phyloP scores from a whole-genome alignment of 1,140 invertebrate species.

The Bathynomus jamesi region DNA sequence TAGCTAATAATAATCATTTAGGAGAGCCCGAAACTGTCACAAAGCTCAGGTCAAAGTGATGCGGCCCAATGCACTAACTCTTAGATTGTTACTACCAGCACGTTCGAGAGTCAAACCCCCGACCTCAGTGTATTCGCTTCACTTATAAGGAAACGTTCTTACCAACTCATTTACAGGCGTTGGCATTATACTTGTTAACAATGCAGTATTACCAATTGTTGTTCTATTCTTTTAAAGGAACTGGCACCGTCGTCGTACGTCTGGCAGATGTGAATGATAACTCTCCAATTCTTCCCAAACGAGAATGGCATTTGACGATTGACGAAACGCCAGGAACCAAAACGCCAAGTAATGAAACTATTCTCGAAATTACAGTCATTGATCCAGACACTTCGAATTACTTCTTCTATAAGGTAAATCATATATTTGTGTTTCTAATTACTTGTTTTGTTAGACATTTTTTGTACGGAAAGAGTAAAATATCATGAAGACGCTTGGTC shows the following conservation, averaged over 20 bases:
- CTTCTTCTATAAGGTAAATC: slow-evolving; percentile 10
- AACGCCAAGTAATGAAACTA: slow-evolving; percentile 2
- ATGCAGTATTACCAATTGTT: background rate
- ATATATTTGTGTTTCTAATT: background rate
- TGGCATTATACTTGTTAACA: too few species aligned
- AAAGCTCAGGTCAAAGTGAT: too few species aligned
- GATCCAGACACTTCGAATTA: slow-evolving; percentile 13
- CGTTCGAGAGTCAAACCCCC: too few species aligned
- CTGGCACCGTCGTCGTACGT: slow-evolving; percentile 26
- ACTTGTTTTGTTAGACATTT: background rate
- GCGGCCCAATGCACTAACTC: too few species aligned
- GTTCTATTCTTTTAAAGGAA: slow-evolving; percentile 11
- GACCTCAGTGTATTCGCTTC: too few species aligned
- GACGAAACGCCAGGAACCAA: slow-evolving; percentile 8
- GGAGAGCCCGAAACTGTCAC: too few species aligned
- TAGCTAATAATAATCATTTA: too few species aligned
- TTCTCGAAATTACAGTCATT: slow-evolving; percentile 11
- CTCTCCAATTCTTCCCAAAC: slow-evolving; percentile 13
- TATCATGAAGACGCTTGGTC: too few species aligned
- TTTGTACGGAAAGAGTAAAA: too few species aligned
- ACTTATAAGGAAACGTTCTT: too few species aligned
- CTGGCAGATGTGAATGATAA: slow-evolving; percentile 31
- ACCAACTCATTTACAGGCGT: too few species aligned
- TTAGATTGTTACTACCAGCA: too few species aligned
- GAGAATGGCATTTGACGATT: slow-evolving; percentile 21